Evolutionary conservation across 64 coral and sea anemone genomes (phyloP).

Genomic region (Cladopsammia gracilis): DNA sequence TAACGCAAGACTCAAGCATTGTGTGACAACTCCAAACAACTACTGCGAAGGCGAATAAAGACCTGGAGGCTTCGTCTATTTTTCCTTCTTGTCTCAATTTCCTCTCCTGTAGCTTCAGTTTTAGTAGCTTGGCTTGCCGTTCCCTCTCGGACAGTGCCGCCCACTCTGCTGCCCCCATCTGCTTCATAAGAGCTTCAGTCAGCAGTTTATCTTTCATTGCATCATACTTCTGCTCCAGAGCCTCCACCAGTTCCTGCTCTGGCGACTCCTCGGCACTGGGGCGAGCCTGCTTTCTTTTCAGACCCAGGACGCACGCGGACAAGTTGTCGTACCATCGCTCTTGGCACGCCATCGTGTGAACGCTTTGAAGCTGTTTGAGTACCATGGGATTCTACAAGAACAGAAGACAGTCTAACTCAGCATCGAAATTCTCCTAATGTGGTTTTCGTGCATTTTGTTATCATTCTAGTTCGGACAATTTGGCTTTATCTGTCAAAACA

Average conservation of each 20-base stretch:
- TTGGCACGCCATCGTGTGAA: slow-evolving; percentile 79
- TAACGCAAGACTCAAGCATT: not conserved
- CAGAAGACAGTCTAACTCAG: not conserved
- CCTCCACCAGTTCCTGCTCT: slow-evolving; percentile 91
- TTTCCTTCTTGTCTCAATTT: slow-evolving; percentile 93
- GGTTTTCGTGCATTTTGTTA: too few species aligned
- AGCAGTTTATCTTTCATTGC: slow-evolving; percentile 95
- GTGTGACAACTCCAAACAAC: not conserved
- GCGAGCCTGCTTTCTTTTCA: slow-evolving; percentile 55
- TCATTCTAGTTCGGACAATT: too few species aligned
- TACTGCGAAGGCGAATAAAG: not conserved
- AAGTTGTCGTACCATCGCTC: slow-evolving; percentile 99
- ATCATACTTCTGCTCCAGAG: slow-evolving; percentile 97
- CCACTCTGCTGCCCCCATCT: slow-evolving; percentile 94
- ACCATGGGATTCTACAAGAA: slow-evolving; percentile 58
- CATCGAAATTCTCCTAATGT: not conserved
- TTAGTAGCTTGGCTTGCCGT: slow-evolving; percentile 84
- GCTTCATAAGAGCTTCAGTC: slow-evolving; percentile 90
- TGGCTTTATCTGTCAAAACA: too few species aligned
- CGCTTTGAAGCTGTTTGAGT: slow-evolving; percentile 87
- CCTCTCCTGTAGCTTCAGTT: slow-evolving; percentile 92
- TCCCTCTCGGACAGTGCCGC: slow-evolving; percentile 89
- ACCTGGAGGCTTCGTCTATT: slow-evolving; percentile 96
- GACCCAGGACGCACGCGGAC: slow-evolving; percentile 79
- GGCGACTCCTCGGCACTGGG: slow-evolving; percentile 42